phyloP scores from a whole-genome alignment of 2,113 vertebrate genomes.

The Cettia cetti region DNA sequence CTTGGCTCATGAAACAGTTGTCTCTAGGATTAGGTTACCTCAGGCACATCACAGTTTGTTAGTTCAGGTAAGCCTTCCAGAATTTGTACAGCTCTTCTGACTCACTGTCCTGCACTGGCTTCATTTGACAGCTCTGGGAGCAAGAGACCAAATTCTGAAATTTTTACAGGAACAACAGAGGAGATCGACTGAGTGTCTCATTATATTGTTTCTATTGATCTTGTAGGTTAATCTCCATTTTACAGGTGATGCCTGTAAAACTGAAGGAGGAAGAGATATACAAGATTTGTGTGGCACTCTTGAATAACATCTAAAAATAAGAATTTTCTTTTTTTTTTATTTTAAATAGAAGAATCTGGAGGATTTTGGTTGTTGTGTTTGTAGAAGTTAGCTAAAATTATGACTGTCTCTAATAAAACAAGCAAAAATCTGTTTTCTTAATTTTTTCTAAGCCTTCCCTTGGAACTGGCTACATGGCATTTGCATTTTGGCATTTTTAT shows the following conservation, averaged over 20 bases:
- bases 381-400: neutral
- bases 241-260: neutral
- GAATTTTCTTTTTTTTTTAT: neutral
- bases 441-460: neutral
- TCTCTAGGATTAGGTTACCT: neutral
- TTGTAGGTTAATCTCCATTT: neutral
- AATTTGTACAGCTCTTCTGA: neutral
- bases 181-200: neutral
- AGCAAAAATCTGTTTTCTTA: neutral
- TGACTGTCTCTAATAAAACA: neutral
- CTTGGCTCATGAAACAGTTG: neutral
- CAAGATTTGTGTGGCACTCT: neutral
- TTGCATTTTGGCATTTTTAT: neutral
- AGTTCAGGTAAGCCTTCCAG: slow-evolving; percentile 2
- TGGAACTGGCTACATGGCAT: neutral
- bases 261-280: neutral
- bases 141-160: neutral
- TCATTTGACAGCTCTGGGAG: neutral
- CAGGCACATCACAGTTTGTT: neutral
- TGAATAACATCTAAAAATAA: neutral
- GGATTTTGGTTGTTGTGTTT: neutral
- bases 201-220: neutral
- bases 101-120: neutral
- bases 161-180: neutral
- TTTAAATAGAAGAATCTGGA: neutral